Evolutionary conservation across 2,797 vertebrate genomes (phyloP), one percentile per base, ranked within the genome.

Genomic region (Coilia nasus): DNA sequence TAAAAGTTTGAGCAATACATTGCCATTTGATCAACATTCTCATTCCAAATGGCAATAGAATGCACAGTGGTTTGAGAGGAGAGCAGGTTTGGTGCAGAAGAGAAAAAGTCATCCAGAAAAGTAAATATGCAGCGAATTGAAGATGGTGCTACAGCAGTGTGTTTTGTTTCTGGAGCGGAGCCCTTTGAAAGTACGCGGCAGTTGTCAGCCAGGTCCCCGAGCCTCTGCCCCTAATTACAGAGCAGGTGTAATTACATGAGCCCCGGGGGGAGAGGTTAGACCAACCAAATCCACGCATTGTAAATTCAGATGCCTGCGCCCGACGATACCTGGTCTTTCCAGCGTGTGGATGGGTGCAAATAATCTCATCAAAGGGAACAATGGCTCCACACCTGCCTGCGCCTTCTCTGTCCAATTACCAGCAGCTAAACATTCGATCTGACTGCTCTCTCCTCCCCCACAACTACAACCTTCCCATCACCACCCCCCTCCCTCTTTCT

Each of bases 361-460:
- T 96, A 95, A 96, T 95, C 93, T 90, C 92, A 94, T 96, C 95
- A 96, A 92, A 93, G 90, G 89, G 94, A 96, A 95, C 95, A 96
- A 96, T 94, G 88, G 92, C 91, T 90, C 84, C 92, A 92, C 94
- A 96, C 95, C 94, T 96, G 94, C 92, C 92, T 91, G 90, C 86
- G 86, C 87, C 92, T 83, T 90, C 90, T 88, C 91, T 88, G 91
- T 88, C 91, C 93, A 94, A 94, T 95, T 95, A 95, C 90, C 90
- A 85, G 86, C 89, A 90, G 89, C 92, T 92, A 92, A 95, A 93
- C 92, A 92, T 93, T 86, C 82, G 28, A 82, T 87, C 85, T 89
- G 62, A 75, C 67, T 75, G 67, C 31, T 28, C 31, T 19, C 14
- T 41, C 67, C 9, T 15, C 64, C 88, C 35, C 28, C 84, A 47